These are phyloP conservation scores for Leiothrix lutea DNA, from an alignment of 2,113 vertebrate genomes.

Conservation along the genomic window DNA sequence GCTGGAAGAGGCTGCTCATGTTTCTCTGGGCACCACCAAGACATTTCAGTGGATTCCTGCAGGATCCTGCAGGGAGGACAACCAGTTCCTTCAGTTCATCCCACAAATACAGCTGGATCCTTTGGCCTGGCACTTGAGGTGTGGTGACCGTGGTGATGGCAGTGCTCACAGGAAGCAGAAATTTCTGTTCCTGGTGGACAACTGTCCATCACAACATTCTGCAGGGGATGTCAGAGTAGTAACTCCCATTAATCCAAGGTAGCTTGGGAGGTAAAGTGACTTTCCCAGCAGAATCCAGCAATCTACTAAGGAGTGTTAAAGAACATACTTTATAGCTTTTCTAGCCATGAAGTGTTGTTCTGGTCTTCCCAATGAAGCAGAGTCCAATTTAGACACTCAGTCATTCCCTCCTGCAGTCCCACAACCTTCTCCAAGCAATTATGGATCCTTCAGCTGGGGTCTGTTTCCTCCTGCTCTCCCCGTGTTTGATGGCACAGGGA, in stretches of 20 bases:
- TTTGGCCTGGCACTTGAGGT: background rate
- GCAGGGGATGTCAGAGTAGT: background rate
- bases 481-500: background rate
- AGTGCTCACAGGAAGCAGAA: background rate
- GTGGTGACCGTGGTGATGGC: accelerated
- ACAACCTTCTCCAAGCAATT: background rate
- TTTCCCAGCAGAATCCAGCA: background rate
- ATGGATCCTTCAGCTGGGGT: background rate
- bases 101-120: no score
- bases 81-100: no score
- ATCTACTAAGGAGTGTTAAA: background rate
- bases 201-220: accelerated
- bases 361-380: no score
- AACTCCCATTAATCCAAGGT: background rate
- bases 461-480: background rate
- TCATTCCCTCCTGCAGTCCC: background rate
- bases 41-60: no score
- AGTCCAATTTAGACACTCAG: background rate
- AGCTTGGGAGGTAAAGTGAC: background rate
- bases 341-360: background rate
- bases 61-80: no score
- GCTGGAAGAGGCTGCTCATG: no score
- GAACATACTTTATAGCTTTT: background rate
- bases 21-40: no score
- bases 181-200: background rate